These are phyloP conservation scores for Temnothorax unifasciatus DNA, from an alignment of 2,888 invertebrate genomes.

Conservation along the genomic window DNA sequence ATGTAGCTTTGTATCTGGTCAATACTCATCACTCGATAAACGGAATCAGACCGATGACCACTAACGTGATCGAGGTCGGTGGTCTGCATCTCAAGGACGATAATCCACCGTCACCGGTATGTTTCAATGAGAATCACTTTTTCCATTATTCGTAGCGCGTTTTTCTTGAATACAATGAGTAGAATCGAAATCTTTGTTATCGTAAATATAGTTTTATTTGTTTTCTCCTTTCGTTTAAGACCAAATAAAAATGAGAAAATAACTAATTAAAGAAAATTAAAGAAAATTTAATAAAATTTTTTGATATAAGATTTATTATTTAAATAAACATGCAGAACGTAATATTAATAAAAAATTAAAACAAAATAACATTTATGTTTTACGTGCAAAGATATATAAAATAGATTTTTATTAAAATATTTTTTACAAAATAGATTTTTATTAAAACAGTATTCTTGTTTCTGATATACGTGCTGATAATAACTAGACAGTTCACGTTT, in stretches of 20 bases:
- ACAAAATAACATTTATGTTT: not conserved
- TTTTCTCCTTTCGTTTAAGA: not conserved
- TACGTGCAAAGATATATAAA: not conserved
- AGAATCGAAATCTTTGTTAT: not conserved
- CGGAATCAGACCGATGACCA: conserved; percentile 86
- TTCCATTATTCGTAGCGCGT: not conserved
- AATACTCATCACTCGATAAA: conserved; percentile 88
- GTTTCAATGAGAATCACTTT: conserved; percentile 19
- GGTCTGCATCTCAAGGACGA: conserved; percentile 86
- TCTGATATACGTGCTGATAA: not conserved
- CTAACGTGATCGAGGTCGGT: conserved; percentile 87
- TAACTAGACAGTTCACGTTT: not conserved
- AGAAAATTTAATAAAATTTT: too few species aligned
- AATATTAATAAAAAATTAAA: not conserved
- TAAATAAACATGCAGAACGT: not conserved
- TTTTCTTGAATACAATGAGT: conserved; percentile 43
- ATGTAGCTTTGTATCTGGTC: conserved; percentile 85
- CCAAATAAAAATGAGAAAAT: not conserved
- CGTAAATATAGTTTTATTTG: not conserved
- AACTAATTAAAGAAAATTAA: not conserved
- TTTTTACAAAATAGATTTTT: not conserved
- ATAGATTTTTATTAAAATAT: not conserved
- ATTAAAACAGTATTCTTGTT: conserved; percentile 3
- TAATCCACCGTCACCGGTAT: conserved; percentile 65
- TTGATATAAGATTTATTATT: not conserved